Evolutionary conservation across 2,888 invertebrate genomes (phyloP).

Genomic region (Dioctria rufipes): DNA sequence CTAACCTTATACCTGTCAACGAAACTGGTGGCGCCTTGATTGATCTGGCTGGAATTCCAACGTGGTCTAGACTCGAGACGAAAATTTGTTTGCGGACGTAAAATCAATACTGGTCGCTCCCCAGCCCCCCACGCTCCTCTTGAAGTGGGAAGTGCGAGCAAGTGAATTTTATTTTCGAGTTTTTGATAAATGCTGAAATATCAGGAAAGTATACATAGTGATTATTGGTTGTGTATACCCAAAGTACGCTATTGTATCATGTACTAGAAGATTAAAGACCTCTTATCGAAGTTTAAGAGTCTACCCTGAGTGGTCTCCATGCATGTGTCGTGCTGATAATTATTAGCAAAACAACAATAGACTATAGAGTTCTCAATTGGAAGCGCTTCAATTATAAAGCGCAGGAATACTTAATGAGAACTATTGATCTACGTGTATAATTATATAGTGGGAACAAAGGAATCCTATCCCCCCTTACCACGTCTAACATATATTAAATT

Average conservation of each 20-base stretch:
- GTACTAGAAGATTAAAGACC: conserved; percentile 14
- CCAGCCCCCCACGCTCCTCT: no score
- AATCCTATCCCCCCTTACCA: conserved; percentile 23
- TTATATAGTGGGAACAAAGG: conserved; percentile 23
- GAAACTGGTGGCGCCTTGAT: conserved; percentile 22
- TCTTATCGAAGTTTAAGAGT: conserved; percentile 15
- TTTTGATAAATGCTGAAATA: conserved; percentile 11
- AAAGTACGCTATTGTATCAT: no score
- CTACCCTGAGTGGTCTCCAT: neutral
- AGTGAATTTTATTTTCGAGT: conserved; percentile 9
- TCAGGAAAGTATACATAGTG: neutral
- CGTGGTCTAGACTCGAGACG: conserved; percentile 21
- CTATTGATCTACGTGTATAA: conserved; percentile 26
- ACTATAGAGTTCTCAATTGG: no score
- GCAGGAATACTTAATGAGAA: conserved; percentile 13
- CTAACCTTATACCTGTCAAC: conserved; percentile 7
- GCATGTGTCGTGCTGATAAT: conserved; percentile 15
- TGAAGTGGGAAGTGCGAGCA: neutral
- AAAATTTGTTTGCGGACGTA: conserved; percentile 12
- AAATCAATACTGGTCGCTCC: conserved; percentile 3
- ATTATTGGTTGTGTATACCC: neutral
- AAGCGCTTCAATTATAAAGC: conserved; percentile 21
- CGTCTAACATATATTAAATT: no score
- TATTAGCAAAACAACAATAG: conserved; percentile 9
- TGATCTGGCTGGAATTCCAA: neutral